These are phyloP conservation scores for Aphelenchoides fujianensis DNA, from an alignment of 1,140 invertebrate species.

Conservation along the genomic window DNA sequence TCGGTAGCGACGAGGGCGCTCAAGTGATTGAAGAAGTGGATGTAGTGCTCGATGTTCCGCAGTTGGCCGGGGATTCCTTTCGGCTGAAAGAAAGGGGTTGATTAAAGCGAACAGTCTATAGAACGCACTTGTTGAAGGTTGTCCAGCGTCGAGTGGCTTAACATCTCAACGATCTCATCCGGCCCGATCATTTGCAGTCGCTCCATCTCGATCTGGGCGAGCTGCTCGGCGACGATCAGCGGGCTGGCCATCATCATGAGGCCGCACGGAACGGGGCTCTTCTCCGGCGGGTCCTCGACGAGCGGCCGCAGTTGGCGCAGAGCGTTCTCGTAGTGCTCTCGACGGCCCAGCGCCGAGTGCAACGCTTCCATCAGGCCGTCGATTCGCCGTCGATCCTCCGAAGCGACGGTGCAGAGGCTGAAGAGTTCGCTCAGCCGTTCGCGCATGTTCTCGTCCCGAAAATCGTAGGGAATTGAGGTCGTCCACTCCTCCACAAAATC, in stretches of 20 bases:
- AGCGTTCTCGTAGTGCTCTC: slow-evolving; percentile 82
- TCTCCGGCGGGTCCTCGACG: slow-evolving; percentile 64
- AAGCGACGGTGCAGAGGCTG: slow-evolving; percentile 72
- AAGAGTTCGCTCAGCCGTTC: slow-evolving; percentile 83
- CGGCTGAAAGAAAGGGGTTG: slow-evolving; percentile 9
- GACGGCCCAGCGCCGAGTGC: slow-evolving; percentile 74
- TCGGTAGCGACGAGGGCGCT: slow-evolving; percentile 92
- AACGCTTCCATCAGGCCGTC: slow-evolving; percentile 65
- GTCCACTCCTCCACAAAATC: slow-evolving; percentile 75
- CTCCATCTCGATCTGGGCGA: slow-evolving; percentile 89
- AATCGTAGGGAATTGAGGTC: slow-evolving; percentile 90
- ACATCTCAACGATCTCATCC: slow-evolving; percentile 91
- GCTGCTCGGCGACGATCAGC: slow-evolving; percentile 79
- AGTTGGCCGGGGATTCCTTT: slow-evolving; percentile 66
- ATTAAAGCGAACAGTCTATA: slow-evolving; percentile 7
- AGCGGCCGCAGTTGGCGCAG: slow-evolving; percentile 69
- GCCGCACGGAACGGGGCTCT: slow-evolving; percentile 63
- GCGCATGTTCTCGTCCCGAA: slow-evolving; percentile 87
- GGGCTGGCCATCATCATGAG: slow-evolving; percentile 77
- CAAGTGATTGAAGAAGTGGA: slow-evolving; percentile 96
- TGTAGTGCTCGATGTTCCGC: slow-evolving; percentile 83
- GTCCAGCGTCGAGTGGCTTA: slow-evolving; percentile 85
- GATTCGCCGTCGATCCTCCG: slow-evolving; percentile 54
- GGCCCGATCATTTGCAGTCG: slow-evolving; percentile 87
- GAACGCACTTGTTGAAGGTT: slow-evolving; percentile 67